Base-by-base conservation (phyloP, 2,888 invertebrate species). In the Drosophila buzzatii region DNA sequence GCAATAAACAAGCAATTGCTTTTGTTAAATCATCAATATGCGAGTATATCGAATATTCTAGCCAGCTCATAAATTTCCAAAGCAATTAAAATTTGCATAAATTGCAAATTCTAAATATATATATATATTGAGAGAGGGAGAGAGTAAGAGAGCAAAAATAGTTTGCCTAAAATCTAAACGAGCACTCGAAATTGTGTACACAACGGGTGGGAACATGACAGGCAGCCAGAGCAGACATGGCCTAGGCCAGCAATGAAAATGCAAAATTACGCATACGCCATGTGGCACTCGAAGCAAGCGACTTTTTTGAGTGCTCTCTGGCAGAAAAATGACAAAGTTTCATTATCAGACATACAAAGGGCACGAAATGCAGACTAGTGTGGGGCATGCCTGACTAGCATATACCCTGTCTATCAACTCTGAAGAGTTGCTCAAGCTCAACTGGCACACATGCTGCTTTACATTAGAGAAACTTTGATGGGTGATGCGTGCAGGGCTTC, bases 51-150 rank as follows among this genome's bases (percentile, higher is more conserved):
- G 7, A 33, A 33, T 27, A 16, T 55, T 39, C 12, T 12, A 27
- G 4, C 37, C 12, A 14, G 66, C 45, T 47, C 74, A 75, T 73
- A 88, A 88, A 80, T 78, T 80, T 66, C 62, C 59, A 72, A 82
- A 73, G 83, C 89, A 85, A 85, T 89, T 89, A 88, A 85, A 88
- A 83, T 90, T 85, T 88, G 75, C 90, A 85, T 88, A 85, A 71
- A 85, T 70, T 77, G 75, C 83, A 53, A 56, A 39, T 27, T 41
- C n/a, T 10, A 3, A 20, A 87, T 88, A 73, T 82, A 77, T 27
- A 42, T n/a, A 37, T 6, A 7, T 39, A 37, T 5, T 2, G 5
- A 6, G 37, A 39, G 16, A 37, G 12, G 14, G 16, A 39, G 16
- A 16, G 16, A 16, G 16, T n/a, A n/a, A 6, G 6, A 39, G 2